These are phyloP conservation scores for Merodon equestris DNA, from an alignment of 2,888 invertebrate genomes.

Conservation along the genomic window DNA sequence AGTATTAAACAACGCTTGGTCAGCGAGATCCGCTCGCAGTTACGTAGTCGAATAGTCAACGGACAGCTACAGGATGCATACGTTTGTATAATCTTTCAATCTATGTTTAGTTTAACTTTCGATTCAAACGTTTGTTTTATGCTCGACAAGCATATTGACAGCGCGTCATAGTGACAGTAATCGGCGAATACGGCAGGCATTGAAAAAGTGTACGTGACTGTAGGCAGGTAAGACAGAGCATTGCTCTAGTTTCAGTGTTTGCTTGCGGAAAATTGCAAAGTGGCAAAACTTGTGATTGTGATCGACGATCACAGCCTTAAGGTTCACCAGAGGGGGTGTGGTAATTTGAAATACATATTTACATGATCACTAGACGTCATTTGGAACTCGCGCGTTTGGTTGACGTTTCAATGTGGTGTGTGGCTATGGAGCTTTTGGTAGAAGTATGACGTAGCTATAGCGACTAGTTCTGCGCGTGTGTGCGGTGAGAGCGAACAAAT, in stretches of 20 bases:
- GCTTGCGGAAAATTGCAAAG: constrained; percentile 8
- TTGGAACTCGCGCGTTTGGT: neutral
- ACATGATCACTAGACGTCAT: constrained; percentile 41
- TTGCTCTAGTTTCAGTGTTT: constrained; percentile 24
- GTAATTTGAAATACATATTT: constrained; percentile 7
- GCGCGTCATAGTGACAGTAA: constrained; percentile 4
- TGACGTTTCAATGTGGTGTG: too few species aligned
- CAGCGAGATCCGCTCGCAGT: constrained; percentile 15
- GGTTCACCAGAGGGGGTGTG: too few species aligned
- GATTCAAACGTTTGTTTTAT: constrained; percentile 2
- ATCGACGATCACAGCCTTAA: too few species aligned
- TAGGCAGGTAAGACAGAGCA: constrained; percentile 29
- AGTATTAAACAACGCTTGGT: constrained; percentile 10
- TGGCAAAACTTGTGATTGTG: constrained; percentile 13
- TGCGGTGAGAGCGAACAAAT: too few species aligned
- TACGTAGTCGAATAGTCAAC: too few species aligned
- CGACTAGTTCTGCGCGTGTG: too few species aligned
- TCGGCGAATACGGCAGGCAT: neutral
- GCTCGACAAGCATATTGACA: constrained; percentile 28
- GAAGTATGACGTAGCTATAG: too few species aligned
- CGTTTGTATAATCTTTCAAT: constrained; percentile 27
- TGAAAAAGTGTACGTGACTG: constrained; percentile 53
- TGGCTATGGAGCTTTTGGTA: too few species aligned
- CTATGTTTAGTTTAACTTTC: too few species aligned
- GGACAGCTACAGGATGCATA: too few species aligned